Evolutionary conservation across 2,888 invertebrate genomes (phyloP), one percentile per base, ranked within the genome.

Genomic region (Emmelina monodactyla): DNA sequence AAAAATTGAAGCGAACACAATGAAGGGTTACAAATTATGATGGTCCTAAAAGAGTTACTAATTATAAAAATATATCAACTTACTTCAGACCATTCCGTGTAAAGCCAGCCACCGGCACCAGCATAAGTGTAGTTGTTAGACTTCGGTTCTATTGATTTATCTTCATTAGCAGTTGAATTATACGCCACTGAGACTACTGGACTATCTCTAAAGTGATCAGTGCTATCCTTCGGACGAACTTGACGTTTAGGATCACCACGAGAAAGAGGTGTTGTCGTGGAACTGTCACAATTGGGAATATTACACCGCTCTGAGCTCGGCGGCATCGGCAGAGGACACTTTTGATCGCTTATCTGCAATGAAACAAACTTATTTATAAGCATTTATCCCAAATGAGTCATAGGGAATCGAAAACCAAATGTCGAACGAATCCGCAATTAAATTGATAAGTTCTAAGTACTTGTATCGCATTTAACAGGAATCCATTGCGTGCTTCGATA

Each of bases 1-100:
- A n/a, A n/a, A n/a, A n/a, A n/a, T n/a, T n/a, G n/a, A n/a, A n/a
- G n/a, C n/a, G n/a, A n/a, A n/a, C n/a, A n/a, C n/a, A n/a, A n/a
- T n/a, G n/a, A n/a, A n/a, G n/a, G n/a, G n/a, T n/a, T n/a, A n/a
- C n/a, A n/a, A n/a, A n/a, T n/a, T n/a, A n/a, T n/a, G n/a, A n/a
- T n/a, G n/a, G n/a, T n/a, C n/a, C n/a, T n/a, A n/a, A n/a, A n/a
- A n/a, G n/a, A n/a, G n/a, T n/a, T n/a, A n/a, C n/a, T n/a, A n/a
- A n/a, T n/a, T n/a, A n/a, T n/a, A n/a, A n/a, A n/a, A n/a, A n/a
- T n/a, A n/a, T n/a, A n/a, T n/a, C n/a, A 10, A 25, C 53, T 43
- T 50, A 84, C 84, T 63, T 83, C 73, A 16, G 82, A 81, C 85
- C 85, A 85, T 16, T 83, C 83, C 0, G 84, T 83, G 44, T 82